Percentiles rank a stretch among this genome's conserved stretches.
Conservation (phyloP, 1,140 invertebrate genomes). For the Scaptomyza montana region DNA sequence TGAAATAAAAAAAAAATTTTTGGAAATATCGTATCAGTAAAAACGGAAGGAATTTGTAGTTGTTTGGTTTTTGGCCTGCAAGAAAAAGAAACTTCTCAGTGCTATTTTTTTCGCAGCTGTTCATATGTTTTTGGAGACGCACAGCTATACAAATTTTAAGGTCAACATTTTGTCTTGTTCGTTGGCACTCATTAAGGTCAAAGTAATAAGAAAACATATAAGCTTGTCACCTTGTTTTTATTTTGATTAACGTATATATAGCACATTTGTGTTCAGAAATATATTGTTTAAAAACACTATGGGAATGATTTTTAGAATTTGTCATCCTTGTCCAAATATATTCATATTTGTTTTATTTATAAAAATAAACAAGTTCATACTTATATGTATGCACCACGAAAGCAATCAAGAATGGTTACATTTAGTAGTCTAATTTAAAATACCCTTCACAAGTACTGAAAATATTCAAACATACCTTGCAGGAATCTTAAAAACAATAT, state of each 20-base stretch:
- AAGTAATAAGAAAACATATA: slow-evolving; percentile 62
- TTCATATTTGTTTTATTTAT: neutral
- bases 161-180: slow-evolving; percentile 35
- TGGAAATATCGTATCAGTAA: too few species aligned
- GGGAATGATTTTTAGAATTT: slow-evolving; percentile 29
- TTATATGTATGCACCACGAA: neutral
- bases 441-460: neutral
- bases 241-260: slow-evolving; percentile 20
- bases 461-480: too few species aligned
- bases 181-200: slow-evolving; percentile 70
- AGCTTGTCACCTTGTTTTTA: slow-evolving; percentile 49
- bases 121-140: neutral
- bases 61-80: too few species aligned
- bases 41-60: too few species aligned
- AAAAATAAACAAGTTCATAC: neutral
- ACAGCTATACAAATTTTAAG: slow-evolving; percentile 5
- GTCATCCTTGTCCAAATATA: slow-evolving; percentile 5
- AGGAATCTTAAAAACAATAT: too few species aligned
- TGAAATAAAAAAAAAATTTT: too few species aligned
- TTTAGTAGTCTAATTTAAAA: neutral
- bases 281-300: slow-evolving; percentile 39
- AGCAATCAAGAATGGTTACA: neutral
- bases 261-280: slow-evolving; percentile 12
- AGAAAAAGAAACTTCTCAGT: too few species aligned
- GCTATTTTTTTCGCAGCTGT: too few species aligned